These are phyloP conservation scores for Cossypha polioptera DNA, from an alignment of 2,797 vertebrate genomes.

Conservation along the genomic window DNA sequence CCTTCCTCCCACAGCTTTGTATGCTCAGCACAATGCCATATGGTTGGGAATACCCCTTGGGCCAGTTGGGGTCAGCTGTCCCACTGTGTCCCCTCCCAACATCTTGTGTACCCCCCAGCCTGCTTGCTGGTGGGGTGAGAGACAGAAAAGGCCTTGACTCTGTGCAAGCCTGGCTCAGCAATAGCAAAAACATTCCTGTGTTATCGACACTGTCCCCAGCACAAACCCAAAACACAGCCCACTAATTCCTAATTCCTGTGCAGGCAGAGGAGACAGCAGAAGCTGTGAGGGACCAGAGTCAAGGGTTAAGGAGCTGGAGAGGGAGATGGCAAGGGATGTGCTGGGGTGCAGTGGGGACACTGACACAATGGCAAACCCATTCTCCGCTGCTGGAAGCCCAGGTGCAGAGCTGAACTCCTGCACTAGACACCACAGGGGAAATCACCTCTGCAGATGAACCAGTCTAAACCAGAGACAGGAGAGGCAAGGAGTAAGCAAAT, in stretches of 20 bases:
- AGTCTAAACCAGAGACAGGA: background rate
- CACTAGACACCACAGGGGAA: background rate
- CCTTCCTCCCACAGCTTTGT: background rate
- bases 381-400: background rate
- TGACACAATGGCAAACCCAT: background rate
- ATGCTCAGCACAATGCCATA: background rate
- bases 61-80: background rate
- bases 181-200: background rate
- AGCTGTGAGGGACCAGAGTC: background rate
- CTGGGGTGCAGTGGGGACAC: background rate
- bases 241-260: background rate
- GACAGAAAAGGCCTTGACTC: background rate
- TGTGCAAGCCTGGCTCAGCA: background rate
- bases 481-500: background rate
- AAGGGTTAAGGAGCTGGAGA: background rate
- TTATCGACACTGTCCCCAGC: background rate
- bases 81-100: background rate
- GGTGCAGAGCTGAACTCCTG: background rate
- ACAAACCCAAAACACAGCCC: background rate
- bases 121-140: background rate
- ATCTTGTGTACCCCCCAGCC: no score
- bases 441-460: fast-evolving
- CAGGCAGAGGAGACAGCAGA: background rate
- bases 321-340: fast-evolving
- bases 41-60: background rate